Conservation (phyloP, 2,888 invertebrate species). For the Cheilosia variabilis region DNA sequence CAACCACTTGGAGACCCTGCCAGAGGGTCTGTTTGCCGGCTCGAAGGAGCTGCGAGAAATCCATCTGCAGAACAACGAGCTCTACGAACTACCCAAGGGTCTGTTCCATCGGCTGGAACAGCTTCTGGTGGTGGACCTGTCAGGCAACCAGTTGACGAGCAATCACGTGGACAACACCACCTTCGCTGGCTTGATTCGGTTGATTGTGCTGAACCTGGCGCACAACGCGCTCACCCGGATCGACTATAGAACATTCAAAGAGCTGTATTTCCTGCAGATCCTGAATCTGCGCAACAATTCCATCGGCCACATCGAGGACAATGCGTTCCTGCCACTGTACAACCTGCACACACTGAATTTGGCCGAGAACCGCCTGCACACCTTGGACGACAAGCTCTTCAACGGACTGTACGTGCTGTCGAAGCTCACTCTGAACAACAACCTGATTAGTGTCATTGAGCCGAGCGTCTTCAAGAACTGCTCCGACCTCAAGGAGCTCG, state of each 20-base stretch:
- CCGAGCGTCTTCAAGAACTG: constrained; percentile 93
- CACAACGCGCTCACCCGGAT: constrained; percentile 93
- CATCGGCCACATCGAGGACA: constrained; percentile 94
- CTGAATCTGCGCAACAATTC: constrained; percentile 93
- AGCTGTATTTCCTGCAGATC: constrained; percentile 93
- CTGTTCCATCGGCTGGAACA: constrained; percentile 93
- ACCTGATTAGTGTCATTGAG: constrained; percentile 91
- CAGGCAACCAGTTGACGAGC: constrained; percentile 93
- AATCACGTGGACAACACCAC: constrained; percentile 93
- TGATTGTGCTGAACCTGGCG: constrained; percentile 93
- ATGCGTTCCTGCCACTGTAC: constrained; percentile 93
- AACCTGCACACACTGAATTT: constrained; percentile 95
- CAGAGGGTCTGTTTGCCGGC: constrained; percentile 92
- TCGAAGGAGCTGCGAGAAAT: constrained; percentile 92
- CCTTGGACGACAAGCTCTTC: constrained; percentile 91
- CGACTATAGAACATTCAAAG: constrained; percentile 93
- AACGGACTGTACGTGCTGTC: constrained; percentile 93
- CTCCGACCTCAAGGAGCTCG: constrained; percentile 94
- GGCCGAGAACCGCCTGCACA: constrained; percentile 93
- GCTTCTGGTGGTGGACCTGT: constrained; percentile 92
- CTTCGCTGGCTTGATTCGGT: constrained; percentile 93
- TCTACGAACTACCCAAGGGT: constrained; percentile 92
- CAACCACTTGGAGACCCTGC: constrained; percentile 92
- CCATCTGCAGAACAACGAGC: constrained; percentile 92
- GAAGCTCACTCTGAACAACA: constrained; percentile 93